Evolutionary conservation across 2,113 vertebrate genomes (phyloP), one percentile per base, ranked within the genome.

Genomic region (Bubo bubo): DNA sequence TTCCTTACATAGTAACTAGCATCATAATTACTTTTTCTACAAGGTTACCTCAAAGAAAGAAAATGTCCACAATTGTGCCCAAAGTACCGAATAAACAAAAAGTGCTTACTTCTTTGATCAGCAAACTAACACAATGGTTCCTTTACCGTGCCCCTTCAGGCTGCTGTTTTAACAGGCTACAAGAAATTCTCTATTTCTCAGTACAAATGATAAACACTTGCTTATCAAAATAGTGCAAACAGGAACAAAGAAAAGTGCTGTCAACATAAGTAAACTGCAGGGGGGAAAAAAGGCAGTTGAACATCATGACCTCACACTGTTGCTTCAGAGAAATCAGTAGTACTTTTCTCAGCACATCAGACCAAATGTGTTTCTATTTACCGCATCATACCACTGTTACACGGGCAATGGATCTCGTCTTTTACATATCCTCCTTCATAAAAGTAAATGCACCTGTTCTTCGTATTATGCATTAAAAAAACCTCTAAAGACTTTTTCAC

Each of bases 161-260:
- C 60, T 60, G 52, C 45, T 73, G 67, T 49, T 93, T 11, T 32
- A 81, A 71, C 41, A 71, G 43, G n/a, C 45, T 95, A 34, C 70
- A 62, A 74, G 58, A 79, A 56, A 23, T 80, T 90, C 32, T 83
- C 80, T 60, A 37, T 39, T 83, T 93, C 68, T 86, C 70, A 85
- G 16, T 56, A 83, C 18, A 89, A 89, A 64, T 18, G 30, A 79
- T 59, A 81, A 96, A 86, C 93, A 47, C 34, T 71, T 32, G 52
- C 84, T 89, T 77, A 94, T 67, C 89, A 94, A 86, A 96, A 92
- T 91, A 96, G 96, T 97, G 96, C 96, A 97, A 97, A 97, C 79
- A 82, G 83, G 87, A 90, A 88, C 64, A 90, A 93, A 92, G 73
- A 79, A 96, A 96, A 94, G 95, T 96, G 93, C 89, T 71, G 41